Evolutionary conservation across 2,888 invertebrate genomes (phyloP), one percentile per base, ranked within the genome.

Genomic region (Acheta domesticus): DNA sequence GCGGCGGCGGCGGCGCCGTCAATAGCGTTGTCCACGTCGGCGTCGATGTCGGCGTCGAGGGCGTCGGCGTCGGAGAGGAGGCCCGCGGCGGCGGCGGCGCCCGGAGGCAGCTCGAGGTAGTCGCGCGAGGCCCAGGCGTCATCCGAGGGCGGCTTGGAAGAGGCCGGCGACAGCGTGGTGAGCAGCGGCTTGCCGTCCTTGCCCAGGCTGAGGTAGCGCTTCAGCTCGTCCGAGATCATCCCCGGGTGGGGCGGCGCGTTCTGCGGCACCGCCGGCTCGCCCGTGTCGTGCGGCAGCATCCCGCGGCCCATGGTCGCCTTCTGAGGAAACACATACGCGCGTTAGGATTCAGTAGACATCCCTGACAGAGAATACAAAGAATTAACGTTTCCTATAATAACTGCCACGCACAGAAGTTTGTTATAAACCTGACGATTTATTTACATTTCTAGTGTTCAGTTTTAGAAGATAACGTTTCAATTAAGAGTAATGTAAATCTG

Each of bases 51-150:
- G 36, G 36, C 36, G 36, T 5, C 36, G 36, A 4, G 8, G 8
- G 36, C 36, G 36, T 36, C 36, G 36, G 5, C 36, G 36, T 36
- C 36, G 36, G 36, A 8, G 36, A 36, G 36, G 36, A 36, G 36
- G 36, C 36, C 36, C 36, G 36, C 36, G 5, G 36, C 23, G 23
- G 62, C n/a, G n/a, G n/a, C 62, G 14, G 62, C 62, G n/a, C 62
- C 62, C 2, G 76, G 62, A 79, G 89, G 88, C 81, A 93, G 84
- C 83, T 92, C 92, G 4, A 93, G 85, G 84, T 93, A 93, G 86
- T 93, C 93, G 23, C 89, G 86, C 74, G 91, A 91, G 84, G 91
- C 90, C 93, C 93, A 93, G 82, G 91, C 89, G 77, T 88, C 86
- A 81, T 91, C 91, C 0, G 88, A 87, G 77, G 90, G 89, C 8